Base-by-base conservation (phyloP, 2,113 vertebrate species). In the Sapayoa aenigma region DNA sequence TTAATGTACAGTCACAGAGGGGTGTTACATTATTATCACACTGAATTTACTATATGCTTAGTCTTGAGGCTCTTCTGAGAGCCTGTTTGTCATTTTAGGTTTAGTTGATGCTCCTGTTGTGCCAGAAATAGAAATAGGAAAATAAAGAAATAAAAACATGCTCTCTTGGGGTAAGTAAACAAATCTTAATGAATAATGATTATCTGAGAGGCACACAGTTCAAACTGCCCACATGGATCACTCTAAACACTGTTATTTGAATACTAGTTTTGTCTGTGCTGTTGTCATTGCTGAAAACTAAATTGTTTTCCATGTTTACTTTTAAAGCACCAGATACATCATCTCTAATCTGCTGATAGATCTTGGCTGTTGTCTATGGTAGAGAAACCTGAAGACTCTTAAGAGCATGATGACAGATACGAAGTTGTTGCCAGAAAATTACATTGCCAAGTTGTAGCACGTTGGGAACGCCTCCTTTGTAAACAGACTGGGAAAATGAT, bases 21-120 rank as follows among this genome's bases (percentile, higher is more conserved):
- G 42, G 44, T 87, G 35, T n/a, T n/a, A 55, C 86, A 39, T 9
- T n/a, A 9, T 27, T 66, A 35, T 66, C 72, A 46, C 41, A 58
- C 37, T 95, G n/a, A 49, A 66, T 37, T 90, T 68, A 47, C 89
- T 93, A 30, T 93, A 7, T 82, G 39, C 79, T 37, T 58, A 77
- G 68, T 49, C 49, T 60, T 63, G 84, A 63, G 76, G 35, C 3
- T 35, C 28, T 55, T 82, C 31, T 20, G 35, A 68, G 66, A 59
- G 30, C 1, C 0, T 41, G 18, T 77, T 91, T 95, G 1, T 25
- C 60, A 66, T 39, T 50, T 95, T 39, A 42, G 37, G 35, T 76
- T 88, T 90, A 59, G 33, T 62, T 60, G 30, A 15, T 68, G 13
- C 7, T 76, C 21, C 41, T 24, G 2, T 56, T 89, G 44, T 59